Evolutionary conservation across 2,113 vertebrate genomes (phyloP), one percentile per base, ranked within the genome.

Genomic region (Gnathonemus echidnorhynchus): DNA sequence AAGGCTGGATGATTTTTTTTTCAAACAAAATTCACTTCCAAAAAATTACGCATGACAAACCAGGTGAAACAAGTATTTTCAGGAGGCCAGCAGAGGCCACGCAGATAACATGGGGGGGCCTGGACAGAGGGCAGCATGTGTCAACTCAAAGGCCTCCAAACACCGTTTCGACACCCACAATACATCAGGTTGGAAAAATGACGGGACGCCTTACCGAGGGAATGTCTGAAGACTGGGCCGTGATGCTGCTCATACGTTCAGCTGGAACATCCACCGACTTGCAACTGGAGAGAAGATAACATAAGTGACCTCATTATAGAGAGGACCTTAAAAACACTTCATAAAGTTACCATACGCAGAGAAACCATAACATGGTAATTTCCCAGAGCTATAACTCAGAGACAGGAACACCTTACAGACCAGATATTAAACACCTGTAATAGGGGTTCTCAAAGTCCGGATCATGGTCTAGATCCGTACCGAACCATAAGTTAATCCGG

Each of bases 161-260:
- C 42, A 9, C 80, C 5, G 42, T 42, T 85, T n/a, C 46, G 17
- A 50, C 46, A 86, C 21, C 84, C 48, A 11, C 24, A 31, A 50
- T 31, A 86, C 15, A 50, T 86, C 48, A 31, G 84, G n/a, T n/a
- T 1, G 3, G 45, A 50, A 50, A 86, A 46, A 86, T 0, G 46
- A 50, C 48, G 5, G 48, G 4, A 49, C n/a, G 5, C 49, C 86
- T 87, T 53, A 88, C 52, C 35, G 17, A 62, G 87, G 53, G 53
- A 62, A 58, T 58, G 52, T 31, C 53, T 42, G 31, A 15, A 7
- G 5, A 46, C 62, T 92, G 93, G 90, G 94, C 93, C 93, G 93
- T 90, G 58, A 88, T 87, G 88, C 87, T 92, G 45, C 83, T 93
- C 93, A 92, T 92, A 89, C n/a, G 42, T 80, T 90, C 90, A 89